phyloP scores from a whole-genome alignment of 2,888 invertebrate genomes.

The Drosophila seclusa region DNA sequence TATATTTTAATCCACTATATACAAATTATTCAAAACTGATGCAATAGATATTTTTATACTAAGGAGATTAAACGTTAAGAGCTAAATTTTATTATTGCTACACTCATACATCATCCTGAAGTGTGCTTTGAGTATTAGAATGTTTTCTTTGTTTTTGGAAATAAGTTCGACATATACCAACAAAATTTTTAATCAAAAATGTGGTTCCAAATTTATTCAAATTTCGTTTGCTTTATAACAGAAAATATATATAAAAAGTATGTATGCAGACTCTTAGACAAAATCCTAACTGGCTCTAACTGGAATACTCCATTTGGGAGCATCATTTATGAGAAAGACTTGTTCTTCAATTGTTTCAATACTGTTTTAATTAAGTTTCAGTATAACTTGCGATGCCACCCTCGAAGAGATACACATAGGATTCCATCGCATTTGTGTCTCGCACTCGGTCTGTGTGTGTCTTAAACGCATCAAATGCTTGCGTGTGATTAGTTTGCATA shows the following conservation, averaged over 20 bases:
- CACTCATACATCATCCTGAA: neutral
- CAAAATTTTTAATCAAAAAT: too few species aligned
- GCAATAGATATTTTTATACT: neutral
- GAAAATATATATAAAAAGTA: neutral
- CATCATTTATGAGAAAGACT: neutral
- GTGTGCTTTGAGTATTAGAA: neutral
- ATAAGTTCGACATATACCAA: neutral
- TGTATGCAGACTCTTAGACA: neutral
- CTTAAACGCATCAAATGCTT: conserved; percentile 78
- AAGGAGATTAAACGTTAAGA: neutral
- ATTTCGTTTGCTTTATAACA: neutral
- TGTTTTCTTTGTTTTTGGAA: neutral
- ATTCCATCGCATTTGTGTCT: conserved; percentile 35
- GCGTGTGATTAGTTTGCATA: conserved; percentile 79
- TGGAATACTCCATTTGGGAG: neutral
- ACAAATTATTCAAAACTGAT: neutral
- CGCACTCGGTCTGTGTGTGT: conserved; percentile 50
- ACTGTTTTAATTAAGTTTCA: neutral
- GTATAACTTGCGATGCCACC: conserved; percentile 14
- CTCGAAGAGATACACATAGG: conserved; percentile 25
- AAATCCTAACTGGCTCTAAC: neutral
- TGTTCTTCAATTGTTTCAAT: neutral
- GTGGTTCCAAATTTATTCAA: fast-evolving
- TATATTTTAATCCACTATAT: neutral
- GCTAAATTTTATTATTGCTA: neutral